These are phyloP conservation scores for Penaeus indicus DNA, from an alignment of 1,140 invertebrate species.

Conservation along the genomic window DNA sequence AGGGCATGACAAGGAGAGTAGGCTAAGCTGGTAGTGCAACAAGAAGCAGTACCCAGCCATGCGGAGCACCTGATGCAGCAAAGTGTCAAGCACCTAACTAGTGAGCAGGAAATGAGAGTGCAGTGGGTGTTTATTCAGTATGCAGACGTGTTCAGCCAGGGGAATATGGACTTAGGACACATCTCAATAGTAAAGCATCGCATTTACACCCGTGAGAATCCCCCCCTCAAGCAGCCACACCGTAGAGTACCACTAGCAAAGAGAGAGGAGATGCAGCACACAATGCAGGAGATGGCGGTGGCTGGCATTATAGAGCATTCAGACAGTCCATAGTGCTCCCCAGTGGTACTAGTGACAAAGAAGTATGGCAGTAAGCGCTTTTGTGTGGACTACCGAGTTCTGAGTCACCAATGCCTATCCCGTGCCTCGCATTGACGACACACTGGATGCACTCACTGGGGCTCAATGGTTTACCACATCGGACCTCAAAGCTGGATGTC, in stretches of 20 bases:
- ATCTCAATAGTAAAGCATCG: too few relatives aligned
- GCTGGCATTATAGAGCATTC: background rate
- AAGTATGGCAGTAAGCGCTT: background rate
- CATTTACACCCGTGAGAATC: too few relatives aligned
- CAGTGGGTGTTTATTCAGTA: too few relatives aligned
- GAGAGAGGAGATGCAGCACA: background rate
- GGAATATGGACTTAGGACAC: too few relatives aligned
- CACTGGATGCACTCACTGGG: background rate
- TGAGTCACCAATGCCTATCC: background rate
- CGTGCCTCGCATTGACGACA: background rate
- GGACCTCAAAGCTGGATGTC: background rate
- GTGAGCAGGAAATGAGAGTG: too few relatives aligned
- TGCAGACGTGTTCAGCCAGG: too few relatives aligned
- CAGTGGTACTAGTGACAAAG: background rate
- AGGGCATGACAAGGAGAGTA: too few relatives aligned
- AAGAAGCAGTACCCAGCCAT: too few relatives aligned
- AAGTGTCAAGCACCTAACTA: too few relatives aligned
- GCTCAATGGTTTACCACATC: background rate
- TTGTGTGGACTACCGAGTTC: background rate
- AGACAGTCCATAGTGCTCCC: background rate
- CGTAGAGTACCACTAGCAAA: background rate
- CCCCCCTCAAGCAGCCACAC: background rate
- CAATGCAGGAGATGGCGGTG: background rate
- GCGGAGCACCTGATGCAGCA: too few relatives aligned
- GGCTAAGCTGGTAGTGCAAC: too few relatives aligned